phyloP scores from a whole-genome alignment of 2,797 vertebrate species.

The Sarcophilus harrisii region DNA sequence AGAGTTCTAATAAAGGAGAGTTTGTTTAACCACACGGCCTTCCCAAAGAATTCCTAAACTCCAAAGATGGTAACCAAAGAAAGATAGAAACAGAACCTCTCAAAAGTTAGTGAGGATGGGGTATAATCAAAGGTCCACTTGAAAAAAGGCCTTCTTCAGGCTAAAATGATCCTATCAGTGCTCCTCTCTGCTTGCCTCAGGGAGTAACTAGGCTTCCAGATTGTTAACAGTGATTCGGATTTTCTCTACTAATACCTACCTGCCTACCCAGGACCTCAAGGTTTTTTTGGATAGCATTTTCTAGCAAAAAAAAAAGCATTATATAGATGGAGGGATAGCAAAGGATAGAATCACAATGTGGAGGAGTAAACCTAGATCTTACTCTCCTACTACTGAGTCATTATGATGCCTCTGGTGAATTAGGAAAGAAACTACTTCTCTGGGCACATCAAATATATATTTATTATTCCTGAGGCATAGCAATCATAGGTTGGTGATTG shows the following conservation, averaged over 20 bases:
- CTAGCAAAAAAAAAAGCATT: too few relatives aligned
- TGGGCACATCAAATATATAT: not conserved
- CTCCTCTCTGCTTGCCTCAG: too few relatives aligned
- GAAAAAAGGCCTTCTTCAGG: too few relatives aligned
- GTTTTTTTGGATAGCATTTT: not conserved
- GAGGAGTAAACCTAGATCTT: not conserved
- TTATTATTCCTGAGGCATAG: not conserved
- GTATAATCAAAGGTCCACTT: too few relatives aligned
- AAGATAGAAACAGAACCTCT: not conserved
- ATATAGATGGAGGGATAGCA: not conserved
- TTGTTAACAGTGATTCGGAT: too few relatives aligned
- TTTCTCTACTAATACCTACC: too few relatives aligned
- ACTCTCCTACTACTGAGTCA: not conserved
- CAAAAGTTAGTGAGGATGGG: not conserved
- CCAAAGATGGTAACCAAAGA: not conserved
- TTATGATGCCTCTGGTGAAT: not conserved
- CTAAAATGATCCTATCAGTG: too few relatives aligned
- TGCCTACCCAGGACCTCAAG: too few relatives aligned
- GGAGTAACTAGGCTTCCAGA: too few relatives aligned
- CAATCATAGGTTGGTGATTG: not conserved
- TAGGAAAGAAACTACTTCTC: not conserved
- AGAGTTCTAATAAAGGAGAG: not conserved
- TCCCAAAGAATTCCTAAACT: not conserved
- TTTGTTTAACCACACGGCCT: not conserved
- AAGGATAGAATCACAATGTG: not conserved